Conservation (phyloP, 2,888 invertebrate genomes). For the Troides helena region DNA sequence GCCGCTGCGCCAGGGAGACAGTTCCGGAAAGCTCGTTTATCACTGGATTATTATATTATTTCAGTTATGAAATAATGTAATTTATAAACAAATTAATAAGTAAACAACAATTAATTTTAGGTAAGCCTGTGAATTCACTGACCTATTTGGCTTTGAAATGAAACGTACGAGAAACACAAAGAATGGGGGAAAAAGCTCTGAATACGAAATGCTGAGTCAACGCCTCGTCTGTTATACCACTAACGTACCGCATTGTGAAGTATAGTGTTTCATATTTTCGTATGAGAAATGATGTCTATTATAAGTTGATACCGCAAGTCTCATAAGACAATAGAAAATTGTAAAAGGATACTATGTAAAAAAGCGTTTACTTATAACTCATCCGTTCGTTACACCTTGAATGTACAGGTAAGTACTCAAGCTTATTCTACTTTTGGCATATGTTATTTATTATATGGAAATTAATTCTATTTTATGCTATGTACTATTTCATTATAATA, state of each 20-base stretch:
- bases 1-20: too few relatives aligned
- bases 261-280: slow-evolving; percentile 30
- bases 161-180: slow-evolving; percentile 63
- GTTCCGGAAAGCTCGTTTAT: too few relatives aligned
- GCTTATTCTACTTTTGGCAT: too few relatives aligned
- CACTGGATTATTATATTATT: background rate
- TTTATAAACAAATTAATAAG: background rate
- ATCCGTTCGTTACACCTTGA: background rate
- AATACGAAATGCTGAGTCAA: slow-evolving; percentile 65
- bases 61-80: background rate
- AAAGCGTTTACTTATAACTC: background rate
- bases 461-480: too few relatives aligned
- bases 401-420: too few relatives aligned
- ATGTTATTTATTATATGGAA: too few relatives aligned
- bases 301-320: background rate
- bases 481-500: too few relatives aligned
- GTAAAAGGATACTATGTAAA: background rate
- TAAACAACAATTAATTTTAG: slow-evolving; percentile 46
- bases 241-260: slow-evolving; percentile 35
- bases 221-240: slow-evolving; percentile 48
- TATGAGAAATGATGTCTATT: slow-evolving; percentile 20
- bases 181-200: slow-evolving; percentile 56
- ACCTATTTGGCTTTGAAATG: slow-evolving; percentile 72
- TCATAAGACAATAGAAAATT: background rate
- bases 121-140: slow-evolving; percentile 56